phyloP scores from a whole-genome alignment of 2,888 invertebrate genomes.

The Bembecia ichneumoniformis region DNA sequence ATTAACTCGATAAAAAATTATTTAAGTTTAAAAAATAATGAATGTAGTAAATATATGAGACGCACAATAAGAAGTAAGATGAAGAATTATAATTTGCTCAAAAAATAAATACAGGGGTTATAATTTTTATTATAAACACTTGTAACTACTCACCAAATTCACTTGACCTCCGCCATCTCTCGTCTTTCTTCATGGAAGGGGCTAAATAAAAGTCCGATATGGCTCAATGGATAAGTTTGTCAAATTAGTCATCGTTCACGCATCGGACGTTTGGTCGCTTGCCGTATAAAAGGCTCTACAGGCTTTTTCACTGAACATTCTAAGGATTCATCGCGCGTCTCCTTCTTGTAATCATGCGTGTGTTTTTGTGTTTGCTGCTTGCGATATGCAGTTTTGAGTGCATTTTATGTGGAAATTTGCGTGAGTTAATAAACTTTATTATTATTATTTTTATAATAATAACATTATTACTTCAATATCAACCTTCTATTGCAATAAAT shows the following conservation, averaged over 20 bases:
- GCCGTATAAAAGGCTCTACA: constrained; percentile 20
- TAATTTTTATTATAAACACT: no score
- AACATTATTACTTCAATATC: no score
- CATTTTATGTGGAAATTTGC: constrained; percentile 31
- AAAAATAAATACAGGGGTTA: no score
- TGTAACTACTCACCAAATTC: background rate
- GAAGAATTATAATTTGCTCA: no score
- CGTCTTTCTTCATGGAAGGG: background rate
- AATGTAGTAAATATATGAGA: no score
- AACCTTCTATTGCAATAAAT: no score
- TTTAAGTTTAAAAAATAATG: no score
- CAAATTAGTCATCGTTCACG: background rate
- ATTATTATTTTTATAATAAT: no score
- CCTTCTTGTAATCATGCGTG: constrained; percentile 30
- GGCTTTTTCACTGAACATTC: no score
- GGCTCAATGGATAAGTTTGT: background rate
- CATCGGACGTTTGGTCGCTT: constrained; percentile 10
- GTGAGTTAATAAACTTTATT: no score
- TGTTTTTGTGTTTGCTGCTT: constrained; percentile 27
- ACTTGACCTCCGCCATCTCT: background rate
- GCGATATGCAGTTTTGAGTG: constrained; percentile 21
- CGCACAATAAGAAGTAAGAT: no score
- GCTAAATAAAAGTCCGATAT: background rate
- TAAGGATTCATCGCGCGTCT: constrained; percentile 1
- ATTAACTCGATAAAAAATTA: no score